A percentile compares a stretch with the other conserved stretches of the same genome.
Conservation (phyloP, 2,888 invertebrate genomes). For the Drosophila basisetae region DNA sequence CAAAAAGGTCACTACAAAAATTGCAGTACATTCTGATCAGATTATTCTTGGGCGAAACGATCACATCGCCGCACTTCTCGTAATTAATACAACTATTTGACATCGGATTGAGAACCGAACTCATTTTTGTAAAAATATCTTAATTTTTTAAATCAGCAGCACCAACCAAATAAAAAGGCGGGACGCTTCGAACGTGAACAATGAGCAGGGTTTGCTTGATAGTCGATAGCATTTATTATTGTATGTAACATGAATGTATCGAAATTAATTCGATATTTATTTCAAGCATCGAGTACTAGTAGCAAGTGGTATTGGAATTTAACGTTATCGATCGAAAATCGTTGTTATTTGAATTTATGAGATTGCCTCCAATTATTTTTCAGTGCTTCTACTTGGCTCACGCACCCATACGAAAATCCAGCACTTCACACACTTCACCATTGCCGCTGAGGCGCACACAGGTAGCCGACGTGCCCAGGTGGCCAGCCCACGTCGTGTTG, state of each 20-base stretch:
- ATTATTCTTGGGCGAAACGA: slow-evolving; percentile 61
- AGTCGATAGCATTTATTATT: slow-evolving; percentile 1
- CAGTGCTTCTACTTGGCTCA: slow-evolving; percentile 90
- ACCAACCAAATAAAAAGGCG: slow-evolving; percentile 25
- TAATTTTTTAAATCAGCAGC: slow-evolving; percentile 1
- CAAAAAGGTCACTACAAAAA: slow-evolving; percentile 59
- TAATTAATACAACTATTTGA: slow-evolving; percentile 43
- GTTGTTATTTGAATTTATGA: slow-evolving; percentile 4
- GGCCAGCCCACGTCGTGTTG: slow-evolving; percentile 87
- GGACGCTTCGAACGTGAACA: slow-evolving; percentile 1
- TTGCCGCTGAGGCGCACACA: slow-evolving; percentile 88
- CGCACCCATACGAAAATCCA: slow-evolving; percentile 89
- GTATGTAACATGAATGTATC: slow-evolving; percentile 6
- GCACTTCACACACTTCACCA: slow-evolving; percentile 92
- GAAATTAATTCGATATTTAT: background rate
- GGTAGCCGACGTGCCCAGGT: slow-evolving; percentile 79
- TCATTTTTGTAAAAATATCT: slow-evolving; percentile 44
- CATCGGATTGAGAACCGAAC: slow-evolving; percentile 23
- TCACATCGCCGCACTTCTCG: slow-evolving; percentile 73
- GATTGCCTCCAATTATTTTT: slow-evolving; percentile 26
- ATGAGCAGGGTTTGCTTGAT: background rate
- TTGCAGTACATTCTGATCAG: slow-evolving; percentile 61
- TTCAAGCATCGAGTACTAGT: slow-evolving; percentile 12
- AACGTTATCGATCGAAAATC: background rate
- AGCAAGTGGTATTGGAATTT: background rate